phyloP scores from a whole-genome alignment of 2,888 invertebrate species.

The Pheosia tremula region DNA sequence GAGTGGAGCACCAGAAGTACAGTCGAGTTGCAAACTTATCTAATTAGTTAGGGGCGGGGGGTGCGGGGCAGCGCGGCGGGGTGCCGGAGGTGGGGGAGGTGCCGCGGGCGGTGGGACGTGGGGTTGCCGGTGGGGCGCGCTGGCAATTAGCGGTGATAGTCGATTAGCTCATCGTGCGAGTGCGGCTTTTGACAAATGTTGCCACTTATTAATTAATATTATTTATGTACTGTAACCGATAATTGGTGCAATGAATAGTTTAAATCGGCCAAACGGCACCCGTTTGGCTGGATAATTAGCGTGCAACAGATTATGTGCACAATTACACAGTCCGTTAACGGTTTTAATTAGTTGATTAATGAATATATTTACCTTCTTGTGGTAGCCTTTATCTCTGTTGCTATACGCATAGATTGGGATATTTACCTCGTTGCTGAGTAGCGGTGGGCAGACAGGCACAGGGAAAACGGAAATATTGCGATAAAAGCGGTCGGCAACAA shows the following conservation, averaged over 20 bases:
- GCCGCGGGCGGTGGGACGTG: constrained; percentile 27
- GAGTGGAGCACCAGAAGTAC: constrained; percentile 80
- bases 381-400: not conserved
- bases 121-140: constrained; percentile 38
- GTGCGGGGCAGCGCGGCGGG: constrained; percentile 25
- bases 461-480: not conserved
- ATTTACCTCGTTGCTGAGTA: not conserved
- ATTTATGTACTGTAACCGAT: constrained; percentile 68
- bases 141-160: constrained; percentile 84
- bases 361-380: not conserved
- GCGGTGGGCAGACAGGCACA: not conserved
- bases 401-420: not conserved
- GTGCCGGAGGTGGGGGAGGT: constrained; percentile 19
- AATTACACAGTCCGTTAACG: not conserved
- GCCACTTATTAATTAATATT: constrained; percentile 77
- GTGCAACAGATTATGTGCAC: not conserved
- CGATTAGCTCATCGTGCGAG: constrained; percentile 84
- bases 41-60: constrained; percentile 77
- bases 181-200: constrained; percentile 83
- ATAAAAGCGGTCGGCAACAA: not conserved
- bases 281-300: not conserved
- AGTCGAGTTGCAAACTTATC: constrained; percentile 84
- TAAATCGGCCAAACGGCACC: constrained; percentile 21
- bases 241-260: constrained; percentile 65
- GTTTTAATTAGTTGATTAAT: constrained; percentile 2